These are phyloP conservation scores for Balearica regulorum DNA, from an alignment of 2,797 vertebrate genomes.

Conservation along the genomic window DNA sequence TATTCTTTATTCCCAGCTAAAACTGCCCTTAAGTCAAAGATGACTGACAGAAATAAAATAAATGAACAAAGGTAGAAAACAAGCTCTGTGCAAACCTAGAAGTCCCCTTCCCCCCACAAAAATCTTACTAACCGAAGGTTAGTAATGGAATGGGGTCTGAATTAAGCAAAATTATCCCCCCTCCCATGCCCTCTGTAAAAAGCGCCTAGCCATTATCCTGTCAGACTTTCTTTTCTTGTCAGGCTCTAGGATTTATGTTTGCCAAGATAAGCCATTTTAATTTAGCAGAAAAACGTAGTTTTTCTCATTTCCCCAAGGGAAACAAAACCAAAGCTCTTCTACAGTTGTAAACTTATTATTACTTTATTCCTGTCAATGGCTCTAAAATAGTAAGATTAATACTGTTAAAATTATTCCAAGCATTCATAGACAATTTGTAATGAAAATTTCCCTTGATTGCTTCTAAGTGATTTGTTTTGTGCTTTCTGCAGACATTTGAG, in stretches of 20 bases:
- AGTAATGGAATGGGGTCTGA: not conserved
- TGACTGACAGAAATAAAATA: not conserved
- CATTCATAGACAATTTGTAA: not conserved
- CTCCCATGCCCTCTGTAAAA: not conserved
- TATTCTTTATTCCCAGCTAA: not conserved
- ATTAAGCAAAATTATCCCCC: not conserved
- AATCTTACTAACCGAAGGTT: not conserved
- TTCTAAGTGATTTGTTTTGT: not conserved
- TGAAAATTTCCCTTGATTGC: not conserved
- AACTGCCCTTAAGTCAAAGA: not conserved
- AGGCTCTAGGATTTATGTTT: not conserved
- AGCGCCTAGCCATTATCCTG: not conserved
- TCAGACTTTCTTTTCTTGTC: not conserved
- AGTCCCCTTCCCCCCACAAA: not conserved
- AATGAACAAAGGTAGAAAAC: not conserved
- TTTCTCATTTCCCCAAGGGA: not conserved
- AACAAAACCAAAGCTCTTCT: not conserved
- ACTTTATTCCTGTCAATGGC: not conserved
- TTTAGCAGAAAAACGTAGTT: not conserved
- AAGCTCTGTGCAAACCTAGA: not conserved
- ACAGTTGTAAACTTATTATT: not conserved
- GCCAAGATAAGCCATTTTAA: not conserved
- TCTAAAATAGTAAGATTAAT: not conserved
- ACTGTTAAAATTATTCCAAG: not conserved
- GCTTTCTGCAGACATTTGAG: not conserved